phyloP scores from a whole-genome alignment of 2,888 invertebrate genomes.

The Harpalus rubripes region DNA sequence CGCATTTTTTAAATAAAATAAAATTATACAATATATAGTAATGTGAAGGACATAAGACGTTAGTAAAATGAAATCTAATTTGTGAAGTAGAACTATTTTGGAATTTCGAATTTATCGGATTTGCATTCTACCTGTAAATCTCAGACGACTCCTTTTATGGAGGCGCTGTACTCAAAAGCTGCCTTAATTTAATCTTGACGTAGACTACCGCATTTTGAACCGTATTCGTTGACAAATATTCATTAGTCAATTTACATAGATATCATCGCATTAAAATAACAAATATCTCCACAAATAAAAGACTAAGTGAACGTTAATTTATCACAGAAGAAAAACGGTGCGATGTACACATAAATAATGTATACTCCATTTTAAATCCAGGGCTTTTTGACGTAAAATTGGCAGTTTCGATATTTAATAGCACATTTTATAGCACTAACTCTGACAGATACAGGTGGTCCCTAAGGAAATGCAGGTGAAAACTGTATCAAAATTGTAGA shows the following conservation, averaged over 20 bases:
- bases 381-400: background rate
- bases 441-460: slow-evolving; percentile 27
- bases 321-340: background rate
- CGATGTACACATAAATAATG: background rate
- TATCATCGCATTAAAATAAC: slow-evolving; percentile 41
- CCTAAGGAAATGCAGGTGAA: slow-evolving; percentile 24
- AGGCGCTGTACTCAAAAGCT: background rate
- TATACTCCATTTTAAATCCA: background rate
- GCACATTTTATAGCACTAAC: slow-evolving; percentile 21
- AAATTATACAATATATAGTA: no score
- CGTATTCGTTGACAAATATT: slow-evolving; percentile 27
- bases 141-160: slow-evolving; percentile 34
- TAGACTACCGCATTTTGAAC: slow-evolving; percentile 18
- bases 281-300: slow-evolving; percentile 12
- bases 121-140: slow-evolving; percentile 27
- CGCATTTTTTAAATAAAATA: no score
- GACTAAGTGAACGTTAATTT: background rate
- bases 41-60: no score
- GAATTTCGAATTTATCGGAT: slow-evolving; percentile 7
- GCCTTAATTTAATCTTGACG: slow-evolving; percentile 38
- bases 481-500: background rate
- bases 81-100: background rate
- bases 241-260: slow-evolving; percentile 56
- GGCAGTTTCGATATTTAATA: slow-evolving; percentile 31
- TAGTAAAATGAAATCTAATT: background rate